Evolutionary conservation across 2,113 vertebrate genomes (phyloP).

Genomic region (Edolisoma coerulescens): DNA sequence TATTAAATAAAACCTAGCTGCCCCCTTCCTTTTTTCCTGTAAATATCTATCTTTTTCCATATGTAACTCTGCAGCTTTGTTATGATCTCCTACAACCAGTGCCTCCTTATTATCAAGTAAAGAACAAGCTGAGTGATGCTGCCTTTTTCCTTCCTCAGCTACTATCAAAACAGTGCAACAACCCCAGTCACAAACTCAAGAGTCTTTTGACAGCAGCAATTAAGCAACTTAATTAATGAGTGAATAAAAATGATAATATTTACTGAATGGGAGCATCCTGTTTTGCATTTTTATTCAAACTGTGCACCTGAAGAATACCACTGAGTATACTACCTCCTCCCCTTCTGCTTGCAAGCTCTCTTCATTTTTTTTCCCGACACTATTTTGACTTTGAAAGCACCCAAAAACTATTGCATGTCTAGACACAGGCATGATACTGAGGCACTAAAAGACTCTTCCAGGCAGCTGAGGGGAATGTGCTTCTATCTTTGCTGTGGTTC

Average conservation of each 20-base stretch:
- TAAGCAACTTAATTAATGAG: constrained; percentile 88
- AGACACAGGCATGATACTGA: neutral
- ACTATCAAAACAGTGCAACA: constrained; percentile 67
- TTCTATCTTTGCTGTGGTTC: constrained; percentile 2
- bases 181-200: constrained; percentile 76
- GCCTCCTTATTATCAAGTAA: neutral
- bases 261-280: constrained; percentile 82
- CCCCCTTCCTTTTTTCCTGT: neutral
- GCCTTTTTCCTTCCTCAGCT: constrained; percentile 50
- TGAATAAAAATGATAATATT: constrained; percentile 88
- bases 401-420: neutral
- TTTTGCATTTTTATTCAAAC: constrained; percentile 82
- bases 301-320: constrained; percentile 72
- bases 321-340: constrained; percentile 8
- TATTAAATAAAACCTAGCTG: neutral
- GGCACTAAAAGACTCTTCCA: constrained; percentile 1
- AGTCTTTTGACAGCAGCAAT: constrained; percentile 87
- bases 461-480: constrained; percentile 33
- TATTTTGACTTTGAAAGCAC: neutral
- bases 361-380: neutral
- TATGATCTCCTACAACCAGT: neutral
- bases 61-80: neutral
- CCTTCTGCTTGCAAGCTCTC: neutral
- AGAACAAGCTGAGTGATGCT: neutral
- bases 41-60: neutral